phyloP scores from a whole-genome alignment of 37 sponge, comb jelly and placozoan species.

The Spongilla lacustris region DNA sequence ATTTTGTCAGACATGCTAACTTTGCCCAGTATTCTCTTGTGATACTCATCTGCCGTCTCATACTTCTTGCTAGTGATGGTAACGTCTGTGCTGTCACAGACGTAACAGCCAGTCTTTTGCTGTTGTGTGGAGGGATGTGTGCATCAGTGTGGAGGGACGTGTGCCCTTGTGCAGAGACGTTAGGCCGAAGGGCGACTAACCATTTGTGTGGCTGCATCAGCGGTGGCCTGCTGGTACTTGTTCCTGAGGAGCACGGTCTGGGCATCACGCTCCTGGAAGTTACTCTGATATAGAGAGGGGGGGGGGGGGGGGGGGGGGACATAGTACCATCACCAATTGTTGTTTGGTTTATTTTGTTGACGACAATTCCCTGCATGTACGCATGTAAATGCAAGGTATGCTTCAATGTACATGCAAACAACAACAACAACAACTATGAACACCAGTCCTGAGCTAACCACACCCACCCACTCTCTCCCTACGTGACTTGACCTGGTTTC shows the following conservation, averaged over 20 bases:
- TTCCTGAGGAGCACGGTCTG: constrained; percentile 83
- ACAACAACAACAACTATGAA: no score
- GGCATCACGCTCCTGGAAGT: constrained; percentile 66
- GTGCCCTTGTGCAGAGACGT: not conserved
- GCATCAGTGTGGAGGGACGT: no score
- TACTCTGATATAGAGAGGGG: not conserved
- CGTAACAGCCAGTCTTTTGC: constrained; percentile 83
- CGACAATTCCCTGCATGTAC: no score
- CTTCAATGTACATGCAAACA: no score
- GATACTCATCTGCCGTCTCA: constrained; percentile 86
- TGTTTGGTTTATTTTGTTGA: no score
- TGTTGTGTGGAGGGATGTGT: constrained; percentile 2
- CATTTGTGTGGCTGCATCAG: constrained; percentile 95
- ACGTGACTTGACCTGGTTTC: not conserved
- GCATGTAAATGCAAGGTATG: no score
- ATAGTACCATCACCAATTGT: constrained; percentile 15
- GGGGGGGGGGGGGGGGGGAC: no score
- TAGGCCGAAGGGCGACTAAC: constrained; percentile 2
- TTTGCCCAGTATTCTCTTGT: constrained; percentile 62
- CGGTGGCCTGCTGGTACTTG: constrained; percentile 73
- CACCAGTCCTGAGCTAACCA: no score
- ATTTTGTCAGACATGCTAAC: constrained; percentile 25
- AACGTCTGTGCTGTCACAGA: constrained; percentile 53
- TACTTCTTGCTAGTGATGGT: constrained; percentile 56
- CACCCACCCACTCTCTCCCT: not conserved